Evolutionary conservation across 2,797 vertebrate genomes (phyloP), one percentile per base, ranked within the genome.

Genomic region (Morus bassanus): DNA sequence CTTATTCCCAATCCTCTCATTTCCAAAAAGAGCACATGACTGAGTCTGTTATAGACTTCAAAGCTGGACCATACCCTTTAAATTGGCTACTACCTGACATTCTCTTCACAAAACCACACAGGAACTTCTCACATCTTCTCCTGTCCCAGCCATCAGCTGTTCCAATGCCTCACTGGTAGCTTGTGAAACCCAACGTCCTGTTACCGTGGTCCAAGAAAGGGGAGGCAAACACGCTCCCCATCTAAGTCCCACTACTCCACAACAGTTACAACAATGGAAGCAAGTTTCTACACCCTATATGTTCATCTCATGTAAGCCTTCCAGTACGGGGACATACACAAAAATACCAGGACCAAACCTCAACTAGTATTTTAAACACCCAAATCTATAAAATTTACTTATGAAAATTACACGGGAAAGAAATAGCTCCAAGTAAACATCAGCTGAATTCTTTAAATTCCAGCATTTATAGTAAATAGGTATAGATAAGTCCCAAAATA

Each of bases 201-300:
- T 18, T 39, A 19, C 18, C 0, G 0, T 16, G 24, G 35, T 4
- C n/a, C 39, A 43, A 41, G 4, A 23, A 18, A 41, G 30, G 51
- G 54, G 17, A 35, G 37, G 21, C 39, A 53, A 46, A 45, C 1
- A 3, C 9, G 0, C 1, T 50, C 21, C 24, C 74, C 64, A 13
- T 43, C 37, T 1, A 7, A 53, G 8, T 31, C 24, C 53, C 57
- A 16, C 39, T 61, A 23, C 39, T 56, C 33, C 89, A 46, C 59
- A n/a, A 48, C 39, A 76, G 27, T 1, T 67, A 37, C 9, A 33
- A 35, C 8, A 18, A 21, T 0, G 9, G 51, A 7, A 78, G 17
- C 2, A n/a, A 50, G 19, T 25, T 54, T 23, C 60, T 16, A 59
- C 23, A 39, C n/a, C 13, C 11, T 64, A 0, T 18, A 1, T 3